Evolutionary conservation across 1,140 invertebrate genomes (phyloP), one percentile per base, ranked within the genome.

Genomic region (Ips typographus): DNA sequence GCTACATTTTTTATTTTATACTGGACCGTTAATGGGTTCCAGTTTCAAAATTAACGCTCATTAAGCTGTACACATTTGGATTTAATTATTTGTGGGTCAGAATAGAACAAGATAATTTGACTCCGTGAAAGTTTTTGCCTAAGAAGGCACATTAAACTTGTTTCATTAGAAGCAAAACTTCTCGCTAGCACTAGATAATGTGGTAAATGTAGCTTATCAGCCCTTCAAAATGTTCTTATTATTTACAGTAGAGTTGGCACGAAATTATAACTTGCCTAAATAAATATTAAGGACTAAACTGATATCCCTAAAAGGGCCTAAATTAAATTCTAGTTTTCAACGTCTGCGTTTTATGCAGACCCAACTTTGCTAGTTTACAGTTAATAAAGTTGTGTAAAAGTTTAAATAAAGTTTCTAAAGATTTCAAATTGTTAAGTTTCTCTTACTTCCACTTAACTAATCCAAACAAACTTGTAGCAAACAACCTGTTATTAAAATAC

Each of bases 401-500:
- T 22, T 22, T 22, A 22, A 22, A 22, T 60, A 60, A 44, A 60
- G 58, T 60, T 60, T 60, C 8, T 5, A 60, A 60, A 60, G 40
- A 60, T 60, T 60, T 60, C 58, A 60, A 38, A 60, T 60, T 60
- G 58, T 60, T 60, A 60, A 60, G 43, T 60, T 60, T 60, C 58
- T 60, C 58, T 60, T 60, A 60, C 58, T 42, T 60, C 58, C 41
- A 60, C 58, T 60, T 60, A 60, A 60, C 58, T 60, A 60, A 60
- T 60, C 44, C 44, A 60, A 60, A 60, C n/a, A 60, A 60, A 58
- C 56, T 58, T 58, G 1, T 38, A 43, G 8, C 4, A 42, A 44
- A 40, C 8, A 60, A 60, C 58, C 58, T 44, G 41, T 42, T 42
- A 60, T 60, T 60, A 60, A 44, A 60, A 37, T 37, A 60, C 44